Evolutionary conservation across 2,888 invertebrate species (phyloP), one percentile per base, ranked within the genome.

Genomic region (Magallana nippona): DNA sequence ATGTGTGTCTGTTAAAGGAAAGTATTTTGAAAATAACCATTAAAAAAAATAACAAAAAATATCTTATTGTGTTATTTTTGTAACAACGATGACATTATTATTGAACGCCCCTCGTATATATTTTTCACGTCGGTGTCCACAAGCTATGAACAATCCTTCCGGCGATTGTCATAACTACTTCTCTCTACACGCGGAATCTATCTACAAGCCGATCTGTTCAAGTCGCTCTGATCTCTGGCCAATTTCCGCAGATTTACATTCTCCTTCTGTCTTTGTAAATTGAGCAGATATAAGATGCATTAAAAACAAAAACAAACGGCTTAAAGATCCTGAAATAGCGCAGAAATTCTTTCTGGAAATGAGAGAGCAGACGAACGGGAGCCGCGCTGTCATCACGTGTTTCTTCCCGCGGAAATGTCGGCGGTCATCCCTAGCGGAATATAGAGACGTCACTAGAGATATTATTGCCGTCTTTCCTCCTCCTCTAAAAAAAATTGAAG

Each of bases 261-360:
- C 27, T 32, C 71, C 32, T 15, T 71, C 71, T 22, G 27, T 71
- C 71, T 71, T 71, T 71, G 71, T 71, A 71, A 71, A 71, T 27
- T 71, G 71, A 71, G 71, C 71, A 27, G 71, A 27, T 71, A 71
- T 71, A 27, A 71, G 27, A 71, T 71, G 71, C 71, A 71, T 71
- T 71, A 71, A 63, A 60, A 71, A 71, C 71, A 27, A 71, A 71
- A 71, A 71, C 71, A 71, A 71, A 22, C 71, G 13, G 71, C 71
- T 71, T 71, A 71, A 71, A 32, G 71, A 22, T 71, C 71, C 71
- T 27, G 27, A 71, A 71, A 71, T 71, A 71, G 71, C 71, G 71
- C 71, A 71, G 71, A 8, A 71, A 71, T 27, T 71, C 71, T 71
- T 22, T 22, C 71, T 71, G 27, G 32, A 71, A 71, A 71, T 22